Conservation (phyloP, 2,888 invertebrate genomes). For the Leptarthrus brevirostris region DNA sequence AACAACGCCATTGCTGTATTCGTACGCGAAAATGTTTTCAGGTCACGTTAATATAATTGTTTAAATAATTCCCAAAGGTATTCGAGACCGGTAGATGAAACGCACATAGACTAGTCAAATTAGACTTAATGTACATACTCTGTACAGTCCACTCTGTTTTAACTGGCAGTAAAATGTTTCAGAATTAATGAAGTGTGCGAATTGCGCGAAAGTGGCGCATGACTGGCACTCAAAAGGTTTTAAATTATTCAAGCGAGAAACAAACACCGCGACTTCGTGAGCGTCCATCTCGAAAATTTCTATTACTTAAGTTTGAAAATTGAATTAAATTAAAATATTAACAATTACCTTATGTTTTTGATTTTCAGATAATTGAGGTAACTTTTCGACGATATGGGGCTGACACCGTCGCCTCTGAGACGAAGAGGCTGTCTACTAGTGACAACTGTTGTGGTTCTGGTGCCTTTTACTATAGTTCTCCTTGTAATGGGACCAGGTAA, state of each 20-base stretch:
- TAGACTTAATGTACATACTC: not conserved
- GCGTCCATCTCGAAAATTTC: not conserved
- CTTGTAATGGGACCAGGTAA: constrained; percentile 70
- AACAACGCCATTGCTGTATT: no score
- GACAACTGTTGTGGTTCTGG: constrained; percentile 69
- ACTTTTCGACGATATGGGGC: constrained; percentile 54
- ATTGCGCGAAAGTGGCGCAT: not conserved
- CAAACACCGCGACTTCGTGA: not conserved
- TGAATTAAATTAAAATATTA: constrained; percentile 1
- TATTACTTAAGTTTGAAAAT: not conserved
- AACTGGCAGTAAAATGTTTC: not conserved
- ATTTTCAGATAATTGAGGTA: constrained; percentile 27
- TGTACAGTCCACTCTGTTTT: not conserved
- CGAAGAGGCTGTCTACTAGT: constrained; percentile 72
- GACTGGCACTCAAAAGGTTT: not conserved
- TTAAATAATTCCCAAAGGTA: no score
- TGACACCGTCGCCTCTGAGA: constrained; percentile 66
- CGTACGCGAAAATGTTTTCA: no score
- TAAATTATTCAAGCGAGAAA: constrained; percentile 6
- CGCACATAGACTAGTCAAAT: not conserved
- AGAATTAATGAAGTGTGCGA: not conserved
- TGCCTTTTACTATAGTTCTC: constrained; percentile 71
- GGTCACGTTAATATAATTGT: no score
- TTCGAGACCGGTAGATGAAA: no score
- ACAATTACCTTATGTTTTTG: not conserved